Evolutionary conservation across 2,888 invertebrate genomes (phyloP).

Genomic region (Drosophila merina): DNA sequence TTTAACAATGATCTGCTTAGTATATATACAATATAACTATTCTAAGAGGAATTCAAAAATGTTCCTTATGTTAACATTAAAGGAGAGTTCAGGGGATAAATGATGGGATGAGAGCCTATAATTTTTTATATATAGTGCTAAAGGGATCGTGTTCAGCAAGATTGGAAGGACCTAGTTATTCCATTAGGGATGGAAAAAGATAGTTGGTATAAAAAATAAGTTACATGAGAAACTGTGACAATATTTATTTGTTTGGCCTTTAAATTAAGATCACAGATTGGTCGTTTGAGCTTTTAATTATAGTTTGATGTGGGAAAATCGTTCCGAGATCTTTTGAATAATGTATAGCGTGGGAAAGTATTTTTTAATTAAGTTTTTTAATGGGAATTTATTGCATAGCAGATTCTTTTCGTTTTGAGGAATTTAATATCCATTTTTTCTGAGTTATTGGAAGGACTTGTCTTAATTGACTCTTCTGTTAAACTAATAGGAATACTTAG

Average conservation of each 20-base stretch:
- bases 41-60: too few species aligned
- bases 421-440: not conserved
- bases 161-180: too few species aligned
- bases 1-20: too few species aligned
- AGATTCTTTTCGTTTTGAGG: not conserved
- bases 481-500: not conserved
- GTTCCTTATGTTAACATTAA: too few species aligned
- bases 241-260: slow-evolving; percentile 2
- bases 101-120: too few species aligned
- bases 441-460: not conserved
- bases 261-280: slow-evolving; percentile 2
- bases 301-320: not conserved
- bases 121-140: too few species aligned
- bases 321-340: not conserved
- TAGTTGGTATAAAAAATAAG: too few species aligned
- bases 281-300: slow-evolving; percentile 1
- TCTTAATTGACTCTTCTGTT: not conserved
- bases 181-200: too few species aligned
- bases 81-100: too few species aligned
- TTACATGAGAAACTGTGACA: not conserved
- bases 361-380: not conserved
- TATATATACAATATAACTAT: too few species aligned
- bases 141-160: too few species aligned
- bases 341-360: not conserved
- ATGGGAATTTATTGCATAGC: not conserved